These are phyloP conservation scores for Lathronympha strigana DNA, from an alignment of 2,888 invertebrate species.

Conservation along the genomic window DNA sequence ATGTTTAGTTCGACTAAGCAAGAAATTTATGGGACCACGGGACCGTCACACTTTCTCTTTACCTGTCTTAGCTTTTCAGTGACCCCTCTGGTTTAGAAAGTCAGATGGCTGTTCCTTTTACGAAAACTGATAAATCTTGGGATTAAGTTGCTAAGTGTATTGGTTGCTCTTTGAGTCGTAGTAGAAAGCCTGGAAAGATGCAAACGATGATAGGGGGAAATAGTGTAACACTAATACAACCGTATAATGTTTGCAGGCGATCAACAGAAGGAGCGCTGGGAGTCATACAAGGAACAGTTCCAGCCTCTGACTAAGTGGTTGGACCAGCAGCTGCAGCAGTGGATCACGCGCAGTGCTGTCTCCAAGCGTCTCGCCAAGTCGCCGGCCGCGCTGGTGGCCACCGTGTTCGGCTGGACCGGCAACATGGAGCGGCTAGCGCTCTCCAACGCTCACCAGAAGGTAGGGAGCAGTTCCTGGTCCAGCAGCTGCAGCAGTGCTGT, in stretches of 20 bases:
- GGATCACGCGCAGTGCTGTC: slow-evolving; percentile 90
- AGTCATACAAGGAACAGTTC: slow-evolving; percentile 90
- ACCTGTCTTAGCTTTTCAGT: too few relatives aligned
- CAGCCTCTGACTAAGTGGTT: slow-evolving; percentile 97
- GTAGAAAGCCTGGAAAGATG: too few relatives aligned
- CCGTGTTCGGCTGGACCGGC: slow-evolving; percentile 99
- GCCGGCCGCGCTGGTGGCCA: slow-evolving; percentile 98
- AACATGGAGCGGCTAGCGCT: slow-evolving; percentile 99
- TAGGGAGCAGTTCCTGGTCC: slow-evolving; percentile 71
- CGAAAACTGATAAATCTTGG: too few relatives aligned
- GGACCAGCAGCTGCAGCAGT: slow-evolving; percentile 91
- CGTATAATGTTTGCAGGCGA: slow-evolving; percentile 77
- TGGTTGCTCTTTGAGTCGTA: too few relatives aligned
- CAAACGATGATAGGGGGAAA: too few relatives aligned
- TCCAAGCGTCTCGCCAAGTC: slow-evolving; percentile 96
- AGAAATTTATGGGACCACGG: too few relatives aligned
- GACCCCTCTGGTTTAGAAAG: too few relatives aligned
- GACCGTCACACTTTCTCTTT: too few relatives aligned
- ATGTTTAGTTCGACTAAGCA: too few relatives aligned
- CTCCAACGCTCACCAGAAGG: slow-evolving; percentile 98
- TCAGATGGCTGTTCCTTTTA: too few relatives aligned
- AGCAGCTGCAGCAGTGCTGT: slow-evolving; percentile 91
- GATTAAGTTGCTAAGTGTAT: too few relatives aligned
- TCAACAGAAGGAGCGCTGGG: slow-evolving; percentile 88
- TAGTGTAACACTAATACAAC: too few relatives aligned